A percentile compares a stretch with the other conserved stretches of the same genome.
Evolutionary conservation across 2,888 invertebrate species (phyloP).

Genomic region (Dermolepida albohirtum): DNA sequence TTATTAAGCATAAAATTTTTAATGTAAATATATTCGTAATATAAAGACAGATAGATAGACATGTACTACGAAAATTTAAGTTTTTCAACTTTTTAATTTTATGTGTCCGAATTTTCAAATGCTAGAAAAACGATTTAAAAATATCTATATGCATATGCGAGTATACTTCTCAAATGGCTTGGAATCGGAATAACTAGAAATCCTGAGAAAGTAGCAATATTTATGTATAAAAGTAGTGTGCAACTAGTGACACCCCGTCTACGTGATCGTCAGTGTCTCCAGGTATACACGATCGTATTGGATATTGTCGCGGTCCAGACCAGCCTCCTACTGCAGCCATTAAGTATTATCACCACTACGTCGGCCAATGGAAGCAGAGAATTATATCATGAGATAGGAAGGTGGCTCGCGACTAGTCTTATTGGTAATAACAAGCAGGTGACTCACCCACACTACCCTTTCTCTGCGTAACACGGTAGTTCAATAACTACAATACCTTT

Average conservation of each 20-base stretch:
- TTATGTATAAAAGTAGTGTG: constrained; percentile 15
- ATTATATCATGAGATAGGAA: constrained; percentile 50
- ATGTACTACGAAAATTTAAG: no score
- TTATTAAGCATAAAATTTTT: no score
- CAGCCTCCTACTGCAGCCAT: constrained; percentile 63
- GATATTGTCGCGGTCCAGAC: constrained; percentile 56
- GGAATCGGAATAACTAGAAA: background rate
- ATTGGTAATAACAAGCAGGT: constrained; percentile 51
- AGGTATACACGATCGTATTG: constrained; percentile 51
- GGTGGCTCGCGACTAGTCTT: constrained; percentile 55
- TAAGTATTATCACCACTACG: constrained; percentile 59
- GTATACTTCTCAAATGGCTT: no score
- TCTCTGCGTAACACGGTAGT: constrained; percentile 33
- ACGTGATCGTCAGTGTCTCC: constrained; percentile 42
- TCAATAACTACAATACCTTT: constrained; percentile 25
- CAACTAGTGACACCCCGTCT: constrained; percentile 42
- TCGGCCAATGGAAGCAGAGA: constrained; percentile 56
- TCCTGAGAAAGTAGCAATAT: background rate
- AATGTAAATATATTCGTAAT: no score
- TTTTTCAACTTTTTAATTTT: no score
- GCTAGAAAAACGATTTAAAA: background rate
- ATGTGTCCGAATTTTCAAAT: background rate
- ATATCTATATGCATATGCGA: no score
- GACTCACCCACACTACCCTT: constrained; percentile 46
- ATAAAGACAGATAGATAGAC: no score